phyloP scores from a whole-genome alignment of 2,113 vertebrate genomes.

The Atrichornis clamosus region DNA sequence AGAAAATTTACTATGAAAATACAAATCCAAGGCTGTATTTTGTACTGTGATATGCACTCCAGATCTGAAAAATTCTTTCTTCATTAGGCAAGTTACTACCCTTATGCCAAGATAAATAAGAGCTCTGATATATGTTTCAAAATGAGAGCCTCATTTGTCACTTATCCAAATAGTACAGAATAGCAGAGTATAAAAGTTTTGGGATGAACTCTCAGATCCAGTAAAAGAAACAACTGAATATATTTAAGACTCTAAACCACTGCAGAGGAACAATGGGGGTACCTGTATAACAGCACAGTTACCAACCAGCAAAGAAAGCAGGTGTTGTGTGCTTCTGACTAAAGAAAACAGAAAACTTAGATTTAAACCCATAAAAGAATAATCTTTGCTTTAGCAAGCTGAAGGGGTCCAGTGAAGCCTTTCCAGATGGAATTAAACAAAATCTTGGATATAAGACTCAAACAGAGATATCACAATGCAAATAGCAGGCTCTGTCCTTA shows the following conservation, averaged over 20 bases:
- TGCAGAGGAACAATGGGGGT: not conserved
- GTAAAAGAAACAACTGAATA: not conserved
- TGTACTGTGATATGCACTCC: not conserved
- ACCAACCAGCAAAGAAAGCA: not conserved
- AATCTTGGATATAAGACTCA: constrained; percentile 24
- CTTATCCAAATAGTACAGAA: not conserved
- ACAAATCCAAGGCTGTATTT: not conserved
- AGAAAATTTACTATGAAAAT: not conserved
- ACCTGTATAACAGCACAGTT: not conserved
- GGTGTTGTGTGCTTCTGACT: not conserved
- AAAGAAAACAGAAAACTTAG: not conserved
- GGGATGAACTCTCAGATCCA: not conserved
- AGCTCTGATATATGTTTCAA: not conserved
- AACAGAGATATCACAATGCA: constrained; percentile 2
- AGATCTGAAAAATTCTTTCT: not conserved
- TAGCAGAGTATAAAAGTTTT: not conserved
- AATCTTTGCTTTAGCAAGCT: constrained; percentile 25
- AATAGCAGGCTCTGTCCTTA: constrained; percentile 33
- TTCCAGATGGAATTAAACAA: constrained; percentile 60
- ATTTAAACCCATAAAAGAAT: not conserved
- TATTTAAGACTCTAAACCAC: not conserved
- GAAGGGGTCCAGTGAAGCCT: not conserved
- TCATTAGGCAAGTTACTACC: not conserved
- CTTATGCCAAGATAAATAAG: constrained; percentile 23
- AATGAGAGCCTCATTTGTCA: not conserved